These are phyloP conservation scores for Drosophila auraria DNA, from an alignment of 1,140 invertebrate species.

Conservation along the genomic window DNA sequence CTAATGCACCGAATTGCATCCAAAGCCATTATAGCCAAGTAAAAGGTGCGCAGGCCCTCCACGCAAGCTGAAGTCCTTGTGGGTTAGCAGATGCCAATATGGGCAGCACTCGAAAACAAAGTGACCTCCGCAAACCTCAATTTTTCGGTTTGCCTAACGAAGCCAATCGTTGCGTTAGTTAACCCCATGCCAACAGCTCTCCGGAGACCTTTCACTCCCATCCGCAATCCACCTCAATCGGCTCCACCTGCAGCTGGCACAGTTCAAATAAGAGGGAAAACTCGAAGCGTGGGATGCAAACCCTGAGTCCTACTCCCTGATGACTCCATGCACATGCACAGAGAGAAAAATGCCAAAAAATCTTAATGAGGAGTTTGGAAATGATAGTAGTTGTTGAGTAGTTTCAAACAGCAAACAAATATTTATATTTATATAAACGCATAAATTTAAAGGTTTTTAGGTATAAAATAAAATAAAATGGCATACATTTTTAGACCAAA, in stretches of 20 bases:
- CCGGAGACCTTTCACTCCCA: constrained; percentile 31
- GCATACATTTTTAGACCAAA: too few relatives aligned
- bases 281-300: constrained; percentile 32
- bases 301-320: constrained; percentile 25
- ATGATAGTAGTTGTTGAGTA: too few relatives aligned
- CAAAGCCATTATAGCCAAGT: constrained; percentile 7
- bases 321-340: constrained; percentile 33
- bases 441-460: too few relatives aligned
- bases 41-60: neutral
- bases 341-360: too few relatives aligned
- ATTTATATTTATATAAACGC: too few relatives aligned
- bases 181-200: constrained; percentile 46
- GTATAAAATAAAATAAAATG: too few relatives aligned
- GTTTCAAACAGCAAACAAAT: too few relatives aligned
- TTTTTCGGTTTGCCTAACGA: constrained; percentile 63
- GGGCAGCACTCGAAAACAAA: constrained; percentile 34
- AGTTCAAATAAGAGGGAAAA: constrained; percentile 24
- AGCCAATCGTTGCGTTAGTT: constrained; percentile 60
- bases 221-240: constrained; percentile 32
- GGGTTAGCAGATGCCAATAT: constrained; percentile 27
- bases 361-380: too few relatives aligned
- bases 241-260: constrained; percentile 30
- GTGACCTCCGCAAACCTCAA: constrained; percentile 40
- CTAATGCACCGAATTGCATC: constrained; percentile 19
- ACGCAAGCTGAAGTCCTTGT: constrained; percentile 10